These are phyloP conservation scores for Actinia equina DNA, from an alignment of 64 coral and sea anemone genomes.

Conservation along the genomic window DNA sequence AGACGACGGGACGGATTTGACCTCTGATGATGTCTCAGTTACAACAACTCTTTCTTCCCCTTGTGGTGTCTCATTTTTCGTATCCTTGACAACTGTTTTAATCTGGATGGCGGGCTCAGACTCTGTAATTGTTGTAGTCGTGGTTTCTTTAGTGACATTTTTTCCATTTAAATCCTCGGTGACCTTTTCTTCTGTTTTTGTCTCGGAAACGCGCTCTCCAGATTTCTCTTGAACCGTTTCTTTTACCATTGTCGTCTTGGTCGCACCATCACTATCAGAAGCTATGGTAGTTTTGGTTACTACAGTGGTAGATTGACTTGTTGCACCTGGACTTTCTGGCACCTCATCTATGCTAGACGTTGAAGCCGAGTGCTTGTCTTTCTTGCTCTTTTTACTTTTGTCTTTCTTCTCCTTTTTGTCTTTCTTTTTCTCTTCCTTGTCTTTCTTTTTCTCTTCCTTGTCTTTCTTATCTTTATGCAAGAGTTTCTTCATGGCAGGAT, in stretches of 20 bases:
- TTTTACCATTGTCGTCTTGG: background rate
- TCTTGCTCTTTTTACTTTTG: background rate
- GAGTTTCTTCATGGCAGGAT: constrained; percentile 3
- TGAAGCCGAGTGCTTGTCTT: constrained; percentile 9
- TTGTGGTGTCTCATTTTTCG: background rate
- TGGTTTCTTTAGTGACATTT: background rate
- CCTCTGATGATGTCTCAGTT: background rate
- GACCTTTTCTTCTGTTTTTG: background rate
- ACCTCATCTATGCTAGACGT: background rate
- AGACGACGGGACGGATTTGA: background rate
- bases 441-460: constrained; percentile 8
- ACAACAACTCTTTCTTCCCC: constrained; percentile 1
- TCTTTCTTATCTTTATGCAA: constrained; percentile 4
- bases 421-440: background rate
- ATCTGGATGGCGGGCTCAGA: background rate
- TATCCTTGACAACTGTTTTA: constrained; percentile 15
- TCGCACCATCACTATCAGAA: background rate
- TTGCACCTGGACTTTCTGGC: background rate
- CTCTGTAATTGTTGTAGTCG: background rate
- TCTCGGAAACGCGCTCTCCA: background rate
- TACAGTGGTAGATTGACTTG: background rate
- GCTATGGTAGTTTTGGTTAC: background rate
- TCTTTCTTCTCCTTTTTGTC: background rate
- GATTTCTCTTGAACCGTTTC: background rate
- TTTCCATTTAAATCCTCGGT: background rate